Evolutionary conservation across 1,140 invertebrate species (phyloP), one percentile per base, ranked within the genome.

Genomic region (Agrilus planipennis): DNA sequence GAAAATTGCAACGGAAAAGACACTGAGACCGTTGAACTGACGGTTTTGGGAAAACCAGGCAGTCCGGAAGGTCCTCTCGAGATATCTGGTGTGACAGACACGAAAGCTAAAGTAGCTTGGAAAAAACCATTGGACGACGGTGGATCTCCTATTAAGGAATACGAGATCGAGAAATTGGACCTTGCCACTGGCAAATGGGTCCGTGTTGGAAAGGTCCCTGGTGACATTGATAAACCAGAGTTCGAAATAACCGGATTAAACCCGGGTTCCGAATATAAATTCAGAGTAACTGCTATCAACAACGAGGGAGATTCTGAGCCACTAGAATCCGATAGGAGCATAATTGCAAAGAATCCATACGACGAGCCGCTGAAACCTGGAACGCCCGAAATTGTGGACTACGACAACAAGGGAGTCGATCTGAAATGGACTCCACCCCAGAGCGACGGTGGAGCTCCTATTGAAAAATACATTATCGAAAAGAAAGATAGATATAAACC

Each of bases 391-490:
- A 81, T 94, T 15, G 78, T 77, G 3, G 91, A 95, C 58, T 93
- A 91, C 53, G 89, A 95, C 58, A 91, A 92, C 64, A 82, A 89
- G 55, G 89, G 84, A 44, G 87, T 92, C 0, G 86, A 89, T 42
- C 69, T 99, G 16, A 91, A 93, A 65, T 99, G 94, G 94, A 76
- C 79, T 1, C 71, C 87, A 11, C 94, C 95, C n/a, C 72, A 74
- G 34, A 78, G 68, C 42, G 94, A 99, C 63, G 94, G 94, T 42
- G 96, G 96, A 16, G 82, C 91, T 17, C 86, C 90, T 5, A 88
- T 99, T 54, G 84, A 87, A 52, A 92, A 94, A 65, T 99, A 96
- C 61, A 85, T 97, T 34, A 89, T 99, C 53, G 92, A 99, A 68
- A 98, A 96, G 74, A 90, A 91, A 62, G 86, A 90, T 55, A 81